phyloP scores from a whole-genome alignment of 2,797 vertebrate genomes.

The Oryzias sinensis region DNA sequence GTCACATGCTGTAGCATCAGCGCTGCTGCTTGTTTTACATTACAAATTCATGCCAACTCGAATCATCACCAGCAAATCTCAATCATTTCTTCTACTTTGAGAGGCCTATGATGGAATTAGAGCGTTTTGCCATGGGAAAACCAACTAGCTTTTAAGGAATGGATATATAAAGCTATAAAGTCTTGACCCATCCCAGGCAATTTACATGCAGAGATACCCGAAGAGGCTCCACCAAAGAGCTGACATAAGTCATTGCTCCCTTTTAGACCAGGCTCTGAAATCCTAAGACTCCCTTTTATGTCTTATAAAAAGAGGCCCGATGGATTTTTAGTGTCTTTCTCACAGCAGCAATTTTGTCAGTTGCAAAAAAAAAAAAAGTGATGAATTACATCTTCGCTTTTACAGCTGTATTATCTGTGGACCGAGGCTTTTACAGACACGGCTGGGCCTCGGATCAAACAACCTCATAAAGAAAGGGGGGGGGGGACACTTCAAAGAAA shows the following conservation, averaged over 20 bases:
- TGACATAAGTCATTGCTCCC: conserved; percentile 52
- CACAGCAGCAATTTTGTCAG: conserved; percentile 54
- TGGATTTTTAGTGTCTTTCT: conserved; percentile 66
- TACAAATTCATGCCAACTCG: conserved; percentile 36
- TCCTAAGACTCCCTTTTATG: conserved; percentile 64
- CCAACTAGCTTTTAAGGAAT: no score
- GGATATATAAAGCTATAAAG: not conserved
- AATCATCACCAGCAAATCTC: conserved; percentile 41
- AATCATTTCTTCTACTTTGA: conserved; percentile 24
- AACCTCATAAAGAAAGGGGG: conserved; percentile 31
- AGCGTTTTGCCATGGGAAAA: no score
- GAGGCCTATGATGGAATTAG: no score
- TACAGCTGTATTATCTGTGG: conserved; percentile 59
- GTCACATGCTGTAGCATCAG: conserved; percentile 23
- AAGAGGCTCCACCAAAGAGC: conserved; percentile 54
- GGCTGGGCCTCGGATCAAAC: conserved; percentile 57
- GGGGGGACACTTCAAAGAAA: conserved; percentile 65
- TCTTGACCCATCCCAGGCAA: conserved; percentile 51
- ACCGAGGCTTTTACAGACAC: conserved; percentile 50
- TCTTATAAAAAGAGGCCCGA: conserved; percentile 45
- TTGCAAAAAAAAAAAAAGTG: conserved; percentile 55
- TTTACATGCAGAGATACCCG: conserved; percentile 46
- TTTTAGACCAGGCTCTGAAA: conserved; percentile 61
- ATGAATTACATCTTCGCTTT: conserved; percentile 71
- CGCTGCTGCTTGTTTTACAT: conserved; percentile 18